Evolutionary conservation across 2,113 vertebrate species (phyloP), one percentile per base, ranked within the genome.

Genomic region (Strigops habroptila): DNA sequence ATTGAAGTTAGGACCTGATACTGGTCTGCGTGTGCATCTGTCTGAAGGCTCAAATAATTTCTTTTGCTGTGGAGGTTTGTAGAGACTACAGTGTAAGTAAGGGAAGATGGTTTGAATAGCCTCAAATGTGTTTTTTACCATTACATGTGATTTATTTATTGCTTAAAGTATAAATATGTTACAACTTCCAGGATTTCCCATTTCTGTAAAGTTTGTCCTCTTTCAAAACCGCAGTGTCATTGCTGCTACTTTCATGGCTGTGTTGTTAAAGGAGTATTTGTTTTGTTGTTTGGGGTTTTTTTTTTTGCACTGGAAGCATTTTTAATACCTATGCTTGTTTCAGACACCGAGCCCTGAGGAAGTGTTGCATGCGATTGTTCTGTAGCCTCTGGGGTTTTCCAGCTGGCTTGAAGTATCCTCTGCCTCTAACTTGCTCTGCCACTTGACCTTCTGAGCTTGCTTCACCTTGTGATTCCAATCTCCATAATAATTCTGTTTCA

Each of bases 391-490:
- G 33, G 78, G 83, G 33, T 90, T 93, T 95, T 96, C 69, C 51
- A 80, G 33, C n/a, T 86, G 80, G 13, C 52, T 77, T 43, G 65
- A 93, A 60, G 81, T 81, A n/a, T 33, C 60, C 18, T 68, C 51
- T 83, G 31, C 48, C 22, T 93, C 69, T 92, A 23, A 53, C 68
- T 94, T 93, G 55, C 59, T 86, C 19, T 90, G 71, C 27, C 57
- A 43, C 63, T 86, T 97, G 80, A 91, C 74, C 67, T 96, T 96
- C 65, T 4, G 23, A 88, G 64, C 33, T 70, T 79, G 27, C 74
- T 97, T 97, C 96, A 95, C 83, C 73, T 93, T 96, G 82, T 75
- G 57, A 7, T 86, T 93, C 82, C 86, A 95, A 94, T 93, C 70
- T 87, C 22, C 70, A 70, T 93, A 86, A 88, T 82, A 82, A 85